phyloP scores from a whole-genome alignment of 2,888 invertebrate genomes.

The Sicus ferrugineus region DNA sequence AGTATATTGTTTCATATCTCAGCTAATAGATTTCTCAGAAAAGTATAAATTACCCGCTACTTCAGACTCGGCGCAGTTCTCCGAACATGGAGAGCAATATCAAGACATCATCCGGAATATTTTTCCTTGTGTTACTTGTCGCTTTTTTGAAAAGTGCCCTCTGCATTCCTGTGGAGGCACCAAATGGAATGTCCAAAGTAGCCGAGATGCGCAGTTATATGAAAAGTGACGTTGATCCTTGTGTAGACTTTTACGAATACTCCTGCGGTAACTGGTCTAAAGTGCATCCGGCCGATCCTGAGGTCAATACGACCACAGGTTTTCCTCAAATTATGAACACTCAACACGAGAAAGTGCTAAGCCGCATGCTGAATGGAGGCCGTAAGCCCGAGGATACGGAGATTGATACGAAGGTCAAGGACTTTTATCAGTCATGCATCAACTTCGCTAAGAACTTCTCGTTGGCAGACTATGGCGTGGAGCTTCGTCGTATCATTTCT shows the following conservation, averaged over 20 bases:
- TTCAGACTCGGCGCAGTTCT: too few species aligned
- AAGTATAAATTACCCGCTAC: too few species aligned
- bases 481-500: constrained; percentile 40
- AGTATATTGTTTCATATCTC: too few species aligned
- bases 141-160: background rate
- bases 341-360: constrained; percentile 48
- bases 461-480: background rate
- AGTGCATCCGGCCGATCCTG: constrained; percentile 47
- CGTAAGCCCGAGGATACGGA: constrained; percentile 40
- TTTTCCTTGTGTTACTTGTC: background rate
- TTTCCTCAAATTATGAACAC: constrained; percentile 51
- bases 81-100: background rate
- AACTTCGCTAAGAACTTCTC: background rate
- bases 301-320: constrained; percentile 42
- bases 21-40: too few species aligned
- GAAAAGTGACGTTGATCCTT: constrained; percentile 52
- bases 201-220: constrained; percentile 52
- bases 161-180: background rate
- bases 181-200: constrained; percentile 43
- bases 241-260: constrained; percentile 56
- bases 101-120: background rate
- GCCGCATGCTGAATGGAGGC: constrained; percentile 40
- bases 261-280: constrained; percentile 56
- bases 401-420: constrained; percentile 52
- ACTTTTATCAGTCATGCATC: constrained; percentile 56